Evolutionary conservation across 2,113 vertebrate species (phyloP), one percentile per base, ranked within the genome.

Genomic region (Ginglymostoma cirratum): DNA sequence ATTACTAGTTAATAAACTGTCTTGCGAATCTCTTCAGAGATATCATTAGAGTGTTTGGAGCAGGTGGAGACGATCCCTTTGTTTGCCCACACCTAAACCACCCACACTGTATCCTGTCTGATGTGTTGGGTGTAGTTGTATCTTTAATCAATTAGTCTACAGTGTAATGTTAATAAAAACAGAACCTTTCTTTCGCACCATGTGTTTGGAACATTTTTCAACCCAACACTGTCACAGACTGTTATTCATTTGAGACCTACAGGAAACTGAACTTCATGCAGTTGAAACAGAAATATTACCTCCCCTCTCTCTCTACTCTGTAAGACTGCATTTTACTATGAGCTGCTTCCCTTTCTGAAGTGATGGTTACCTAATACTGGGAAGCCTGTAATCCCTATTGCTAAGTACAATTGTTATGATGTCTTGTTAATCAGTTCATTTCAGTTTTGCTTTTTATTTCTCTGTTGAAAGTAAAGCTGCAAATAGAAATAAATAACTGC

Each of bases 81-180:
- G 4, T 76, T 52, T 14, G 45, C 27, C 27, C 94, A 48, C 94
- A 95, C 67, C 94, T 72, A 34, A 70, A 72, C 67, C 94, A 95
- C 94, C 94, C 94, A 95, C 67, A 95, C 23, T 34, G 69, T 52
- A 72, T 95, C 69, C 69, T 95, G 69, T 95, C 94, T 95, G 69
- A 48, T 34, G 87, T 34, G 24, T 27, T 72, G 94, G 69, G 24
- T 70, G 52, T 72, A 72, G 38, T 69, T 95, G 52, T 95, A 76
- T 48, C 94, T 52, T 48, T 70, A 95, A 95, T 95, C 94, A 95
- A 95, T 76, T 70, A 95, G 94, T 42, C 69, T 72, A 76, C 67
- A 45, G 94, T 95, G 94, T 17, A 95, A 72, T 48, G 45, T 72
- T 95, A 95, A 95, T 95, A 95, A 95, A 72, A 95, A 76, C 69